A percentile compares a stretch with the other conserved stretches of the same genome.
Conservation (phyloP, 2,797 vertebrate species). For the Melanotaenia nigrans region DNA sequence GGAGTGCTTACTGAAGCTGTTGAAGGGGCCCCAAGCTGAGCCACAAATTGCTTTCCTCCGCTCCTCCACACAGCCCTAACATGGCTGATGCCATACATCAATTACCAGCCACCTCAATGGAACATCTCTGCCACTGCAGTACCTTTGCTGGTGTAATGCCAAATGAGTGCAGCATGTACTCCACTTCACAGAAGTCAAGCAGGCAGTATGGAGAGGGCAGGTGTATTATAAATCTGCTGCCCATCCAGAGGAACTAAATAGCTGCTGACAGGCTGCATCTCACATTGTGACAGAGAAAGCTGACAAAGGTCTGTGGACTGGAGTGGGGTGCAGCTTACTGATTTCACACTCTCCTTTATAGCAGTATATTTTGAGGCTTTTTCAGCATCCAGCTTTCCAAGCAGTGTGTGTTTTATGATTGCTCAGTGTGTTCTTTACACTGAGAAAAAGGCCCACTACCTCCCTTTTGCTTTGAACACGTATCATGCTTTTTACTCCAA, state of each 20-base stretch:
- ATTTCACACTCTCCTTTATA: slow-evolving; percentile 42
- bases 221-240: slow-evolving; percentile 63
- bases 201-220: slow-evolving; percentile 45
- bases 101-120: slow-evolving; percentile 66
- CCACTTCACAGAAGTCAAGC: slow-evolving; percentile 51
- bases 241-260: slow-evolving; percentile 60
- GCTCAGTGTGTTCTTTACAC: slow-evolving; percentile 51
- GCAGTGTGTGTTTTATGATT: slow-evolving; percentile 55
- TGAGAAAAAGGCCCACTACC: slow-evolving; percentile 31
- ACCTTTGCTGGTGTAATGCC: slow-evolving; percentile 64
- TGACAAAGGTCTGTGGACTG: slow-evolving; percentile 38
- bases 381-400: slow-evolving; percentile 42
- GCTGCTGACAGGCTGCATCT: slow-evolving; percentile 57
- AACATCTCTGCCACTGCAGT: slow-evolving; percentile 64
- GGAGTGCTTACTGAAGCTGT: slow-evolving; percentile 64
- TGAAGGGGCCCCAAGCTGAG: slow-evolving; percentile 68
- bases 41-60: slow-evolving; percentile 74
- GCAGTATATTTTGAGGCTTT: slow-evolving; percentile 47
- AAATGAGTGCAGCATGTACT: slow-evolving; percentile 49
- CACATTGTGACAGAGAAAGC: slow-evolving; percentile 32
- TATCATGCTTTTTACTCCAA: slow-evolving; percentile 39
- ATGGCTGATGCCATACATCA: slow-evolving; percentile 70
- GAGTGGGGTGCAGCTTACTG: slow-evolving; percentile 35
- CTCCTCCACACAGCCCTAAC: slow-evolving; percentile 62
- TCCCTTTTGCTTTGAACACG: slow-evolving; percentile 47